Evolutionary conservation across 2,797 vertebrate species (phyloP), one percentile per base, ranked within the genome.

Genomic region (Cossypha niveicapilla): DNA sequence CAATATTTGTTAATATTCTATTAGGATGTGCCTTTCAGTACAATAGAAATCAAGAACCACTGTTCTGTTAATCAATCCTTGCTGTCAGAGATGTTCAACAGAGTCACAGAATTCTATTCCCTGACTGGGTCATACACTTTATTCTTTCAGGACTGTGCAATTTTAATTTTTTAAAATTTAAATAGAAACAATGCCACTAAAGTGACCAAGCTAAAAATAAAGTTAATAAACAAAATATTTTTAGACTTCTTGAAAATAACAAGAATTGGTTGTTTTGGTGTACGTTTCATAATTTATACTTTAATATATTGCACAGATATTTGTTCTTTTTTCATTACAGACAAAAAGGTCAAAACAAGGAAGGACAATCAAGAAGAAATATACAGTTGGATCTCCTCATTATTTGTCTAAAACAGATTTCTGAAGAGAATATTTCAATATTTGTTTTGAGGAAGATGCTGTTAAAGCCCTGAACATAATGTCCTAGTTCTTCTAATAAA

Each of bases 401-500:
- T 79, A 61, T 65, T 71, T 85, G 39, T 45, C 85, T 57, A 84
- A 82, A 92, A 18, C 32, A 41, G 37, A 50, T 50, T 67, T 88
- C 90, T 87, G 80, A 87, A 68, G 60, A 75, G 25, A 75, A 1
- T 80, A 71, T 78, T 80, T 77, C 45, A 60, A 5, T 74, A 67
- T 66, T 93, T 83, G 65, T 61, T 83, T 77, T 72, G 75, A 66
- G 81, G 68, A 91, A 89, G 71, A 86, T 47, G 79, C 82, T 84
- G 88, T 58, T 86, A 81, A 16, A 96, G 82, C 78, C 79, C 63
- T 10, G 82, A 92, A 87, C 91, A 76, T 41, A 68, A 91, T 37
- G 79, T 91, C 87, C 88, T 72, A 81, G 76, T 94, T 96, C 90
- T 91, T 41, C 93, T 93, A 96, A 96, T 94, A 94, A 94, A 96